Base-by-base conservation (phyloP, 2,797 vertebrate genomes). In the Peromyscus attwateri region DNA sequence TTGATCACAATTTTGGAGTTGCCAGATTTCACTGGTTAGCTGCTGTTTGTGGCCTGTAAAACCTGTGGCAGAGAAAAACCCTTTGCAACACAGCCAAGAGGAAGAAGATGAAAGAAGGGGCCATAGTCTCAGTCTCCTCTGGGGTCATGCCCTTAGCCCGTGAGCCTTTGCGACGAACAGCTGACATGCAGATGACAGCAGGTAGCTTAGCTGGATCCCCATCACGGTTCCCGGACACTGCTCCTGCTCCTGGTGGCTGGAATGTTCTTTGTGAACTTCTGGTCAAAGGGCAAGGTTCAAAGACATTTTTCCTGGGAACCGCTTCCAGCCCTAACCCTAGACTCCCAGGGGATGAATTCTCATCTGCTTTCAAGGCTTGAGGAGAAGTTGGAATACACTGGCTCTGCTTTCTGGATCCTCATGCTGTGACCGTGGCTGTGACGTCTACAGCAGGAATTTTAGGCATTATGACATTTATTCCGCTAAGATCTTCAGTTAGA, bases 401-500 rank as follows among this genome's bases (percentile, higher is more conserved):
- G 84, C 77, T 76, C 57, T 96, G 88, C 52, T 83, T 80, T 92
- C 85, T 88, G 89, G 94, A 92, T 96, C 73, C 40, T 90, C 55
- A 57, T 60, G 62, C 96, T 85, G 68, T 89, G 83, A 64, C 88
- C 93, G 89, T 46, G 88, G 89, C 95, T 95, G 85, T 70, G 92
- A 96, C 88, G 88, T 96, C 84, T 76, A 87, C 88, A 96, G 92
- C 77, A 94, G 88, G 89, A 95, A 95, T 96, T 94, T 97, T 91
- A 96, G 92, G 76, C 91, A 95, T 79, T 94, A 70, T 79, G 92
- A 92, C 88, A 96, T 95, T 95, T 88, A 91, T 95, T 94, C 80
- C 31, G 92, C 97, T 95, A 96, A 96, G 96, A 95, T 91, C 94
- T 97, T 96, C 84, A 94, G 88, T 97, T 97, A 95, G 94, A 95